Evolutionary conservation across 1,140 invertebrate species (phyloP), one percentile per base, ranked within the genome.

Genomic region (Onthophagus taurus): DNA sequence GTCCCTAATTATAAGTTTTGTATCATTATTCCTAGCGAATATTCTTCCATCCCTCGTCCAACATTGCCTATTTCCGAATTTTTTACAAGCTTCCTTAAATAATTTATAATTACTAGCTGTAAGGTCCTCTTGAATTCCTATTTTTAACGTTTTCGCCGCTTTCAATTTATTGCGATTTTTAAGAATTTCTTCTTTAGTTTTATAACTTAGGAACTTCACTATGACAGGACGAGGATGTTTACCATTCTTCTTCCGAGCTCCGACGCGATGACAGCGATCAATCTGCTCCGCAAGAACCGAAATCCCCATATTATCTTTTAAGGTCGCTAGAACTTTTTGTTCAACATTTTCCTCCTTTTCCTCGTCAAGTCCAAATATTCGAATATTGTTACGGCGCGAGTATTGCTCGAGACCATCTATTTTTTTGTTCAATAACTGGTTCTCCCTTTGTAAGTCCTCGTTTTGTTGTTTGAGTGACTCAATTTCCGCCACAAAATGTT

Each of bases 121-220:
- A 17, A 36, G 20, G n/a, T 44, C 31, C 35, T 44, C 31, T n/a
- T 30, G 17, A 13, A 36, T 44, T 11, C 19, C 13, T 19, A 44
- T 14, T 23, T 44, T 44, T n/a, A n/a, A n/a, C n/a, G n/a, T n/a
- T n/a, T n/a, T n/a, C 9, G 42, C 35, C 16, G 19, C 42, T 44
- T 44, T 44, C 23, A 44, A 35, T 44, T 44, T 44, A n/a, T 11
- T n/a, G 26, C 0, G 16, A 26, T 29, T 42, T 30, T 17, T 24
- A 6, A 42, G 8, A 12, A 42, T 30, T 30, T 42, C 26, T 12
- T 42, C 16, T 18, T 26, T 42, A 26, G 16, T 29, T 0, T 26
- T 42, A n/a, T 30, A 26, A 12, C 11, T 12, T 17, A n/a, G 16
- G 11, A 42, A 26, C 13, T 21, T 26, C n/a, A 31, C 13, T 12